These are phyloP conservation scores for Rhagonycha lutea DNA, from an alignment of 2,888 invertebrate species.

Conservation along the genomic window DNA sequence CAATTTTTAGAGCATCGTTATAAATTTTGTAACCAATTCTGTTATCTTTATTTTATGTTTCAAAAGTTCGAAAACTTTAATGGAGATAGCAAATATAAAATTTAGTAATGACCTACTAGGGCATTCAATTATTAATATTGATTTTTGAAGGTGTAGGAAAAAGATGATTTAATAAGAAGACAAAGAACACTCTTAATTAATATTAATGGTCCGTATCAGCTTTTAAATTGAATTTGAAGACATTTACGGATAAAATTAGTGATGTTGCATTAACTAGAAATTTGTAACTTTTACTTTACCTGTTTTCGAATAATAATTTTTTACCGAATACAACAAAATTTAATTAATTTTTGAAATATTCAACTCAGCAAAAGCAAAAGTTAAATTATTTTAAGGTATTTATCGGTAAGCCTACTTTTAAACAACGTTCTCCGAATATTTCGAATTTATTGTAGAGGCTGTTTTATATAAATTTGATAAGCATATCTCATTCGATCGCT, in stretches of 20 bases:
- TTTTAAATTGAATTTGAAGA: slow-evolving; percentile 43
- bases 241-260: slow-evolving; percentile 20
- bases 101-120: slow-evolving; percentile 39
- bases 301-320: neutral
- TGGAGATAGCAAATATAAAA: slow-evolving; percentile 36
- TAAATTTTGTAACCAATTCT: neutral
- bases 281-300: neutral
- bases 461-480: neutral
- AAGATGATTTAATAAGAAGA: slow-evolving; percentile 39
- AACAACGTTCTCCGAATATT: neutral
- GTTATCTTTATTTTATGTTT: slow-evolving; percentile 12
- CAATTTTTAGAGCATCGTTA: neutral
- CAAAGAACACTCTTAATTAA: slow-evolving; percentile 43
- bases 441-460: neutral
- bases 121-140: slow-evolving; percentile 41
- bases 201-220: slow-evolving; percentile 41
- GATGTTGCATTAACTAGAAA: neutral
- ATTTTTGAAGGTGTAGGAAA: slow-evolving; percentile 35
- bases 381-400: neutral
- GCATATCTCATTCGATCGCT: neutral
- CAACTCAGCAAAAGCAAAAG: neutral
- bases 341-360: neutral
- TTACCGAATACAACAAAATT: neutral
- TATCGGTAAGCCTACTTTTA: neutral
- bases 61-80: slow-evolving; percentile 14